A percentile compares a stretch with the other conserved stretches of the same genome.
Conservation (phyloP, 2,888 invertebrate species). For the Adelognathus sp. region DNA sequence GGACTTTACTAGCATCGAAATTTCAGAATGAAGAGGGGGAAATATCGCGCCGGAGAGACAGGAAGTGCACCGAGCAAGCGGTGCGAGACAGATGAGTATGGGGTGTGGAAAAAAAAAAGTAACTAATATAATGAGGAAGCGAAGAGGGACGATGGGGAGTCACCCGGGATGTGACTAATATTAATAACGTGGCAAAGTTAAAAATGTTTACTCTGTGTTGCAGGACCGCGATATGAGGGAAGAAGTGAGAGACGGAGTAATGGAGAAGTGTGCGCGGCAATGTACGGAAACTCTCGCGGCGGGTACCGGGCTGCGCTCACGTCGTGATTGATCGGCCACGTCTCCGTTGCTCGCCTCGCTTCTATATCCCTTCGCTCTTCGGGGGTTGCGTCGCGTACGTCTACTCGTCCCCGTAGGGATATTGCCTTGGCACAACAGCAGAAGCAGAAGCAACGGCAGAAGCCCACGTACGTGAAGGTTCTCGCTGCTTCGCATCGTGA, state of each 20-base stretch:
- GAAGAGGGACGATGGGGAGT: conserved; percentile 57
- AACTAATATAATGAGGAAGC: conserved; percentile 57
- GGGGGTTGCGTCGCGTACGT: conserved; percentile 56
- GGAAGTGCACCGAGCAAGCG: conserved; percentile 12
- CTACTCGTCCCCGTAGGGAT: conserved; percentile 55
- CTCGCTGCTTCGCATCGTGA: conserved; percentile 66
- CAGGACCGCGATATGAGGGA: conserved; percentile 68
- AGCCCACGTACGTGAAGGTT: conserved; percentile 71
- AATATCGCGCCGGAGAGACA: conserved; percentile 35
- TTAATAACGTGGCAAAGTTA: conserved; percentile 80
- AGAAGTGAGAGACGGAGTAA: conserved; percentile 62
- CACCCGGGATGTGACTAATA: conserved; percentile 71
- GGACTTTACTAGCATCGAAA: background rate
- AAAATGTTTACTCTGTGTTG: conserved; percentile 77
- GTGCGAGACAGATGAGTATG: conserved; percentile 5
- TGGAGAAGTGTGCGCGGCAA: conserved; percentile 13
- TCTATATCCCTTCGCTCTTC: conserved; percentile 58
- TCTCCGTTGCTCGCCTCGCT: conserved; percentile 74
- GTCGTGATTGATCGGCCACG: conserved; percentile 78
- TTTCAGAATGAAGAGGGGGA: background rate
- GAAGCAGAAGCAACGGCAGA: conserved; percentile 3
- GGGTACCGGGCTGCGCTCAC: conserved; percentile 77
- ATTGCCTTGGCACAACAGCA: conserved; percentile 59
- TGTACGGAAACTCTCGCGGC: conserved; percentile 53
- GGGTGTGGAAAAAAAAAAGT: conserved; percentile 34